Evolutionary conservation across 2,113 vertebrate genomes (phyloP), one percentile per base, ranked within the genome.

Genomic region (Lipophrys pholis): DNA sequence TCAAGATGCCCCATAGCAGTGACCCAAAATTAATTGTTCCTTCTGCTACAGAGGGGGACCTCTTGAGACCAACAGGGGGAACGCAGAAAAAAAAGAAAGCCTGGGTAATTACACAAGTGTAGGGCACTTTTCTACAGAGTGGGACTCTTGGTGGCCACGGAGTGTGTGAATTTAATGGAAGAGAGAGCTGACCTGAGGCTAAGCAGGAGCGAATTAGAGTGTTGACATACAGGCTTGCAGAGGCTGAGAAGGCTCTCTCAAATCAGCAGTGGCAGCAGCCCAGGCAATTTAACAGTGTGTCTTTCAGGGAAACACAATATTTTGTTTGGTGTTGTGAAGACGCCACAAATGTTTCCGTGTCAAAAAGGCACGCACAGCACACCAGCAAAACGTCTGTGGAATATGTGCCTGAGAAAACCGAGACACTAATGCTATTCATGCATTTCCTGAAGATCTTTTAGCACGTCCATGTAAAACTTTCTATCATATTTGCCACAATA

Each of bases 1-100:
- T 92, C 78, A 64, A 85, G 79, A 80, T 87, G 85, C 87, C 92
- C 89, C 78, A 80, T 75, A 91, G 91, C 89, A 75, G 73, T 89
- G 88, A 91, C 89, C 90, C 83, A 88, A 91, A 93, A 92, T 93
- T 81, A 93, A 93, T 91, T 88, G 87, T 92, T 91, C 82, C 58
- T 91, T 89, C 89, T 80, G 80, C 86, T 81, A 78, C 85, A 73
- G 81, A 88, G 84, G 83, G 78, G 86, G 75, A 81, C 73, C 92
- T 79, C 87, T 69, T 66, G 91, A 91, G 92, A 93, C 73, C 79
- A 82, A 76, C 66, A 63, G 17, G 51, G 51, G 60, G 57, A 85
- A 83, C 55, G 69, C 3, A 60, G 38, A 30, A 60, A 66, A 60
- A 66, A 69, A 60, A 82, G 76, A 82, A 50, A 82, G 57, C 51